These are phyloP conservation scores for Neopelma chrysocephalum DNA, from an alignment of 2,797 vertebrate genomes.

Conservation along the genomic window DNA sequence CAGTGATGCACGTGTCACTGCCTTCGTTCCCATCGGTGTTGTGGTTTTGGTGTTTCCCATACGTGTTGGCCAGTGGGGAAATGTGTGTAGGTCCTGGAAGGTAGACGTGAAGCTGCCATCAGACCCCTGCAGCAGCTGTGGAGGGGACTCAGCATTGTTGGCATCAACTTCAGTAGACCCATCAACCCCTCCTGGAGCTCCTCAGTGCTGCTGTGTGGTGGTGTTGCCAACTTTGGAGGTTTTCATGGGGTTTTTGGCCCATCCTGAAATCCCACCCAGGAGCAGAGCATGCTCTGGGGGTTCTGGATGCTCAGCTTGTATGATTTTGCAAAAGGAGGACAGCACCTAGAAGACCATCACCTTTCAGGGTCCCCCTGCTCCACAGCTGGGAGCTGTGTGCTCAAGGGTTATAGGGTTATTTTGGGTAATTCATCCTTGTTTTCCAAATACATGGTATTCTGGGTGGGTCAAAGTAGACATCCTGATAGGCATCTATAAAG, in stretches of 20 bases:
- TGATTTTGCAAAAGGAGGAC: background rate
- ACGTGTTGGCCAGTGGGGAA: fast-evolving
- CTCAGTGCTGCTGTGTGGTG: fast-evolving
- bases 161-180: fast-evolving
- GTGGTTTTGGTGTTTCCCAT: background rate
- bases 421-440: background rate
- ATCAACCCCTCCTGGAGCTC: background rate
- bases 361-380: background rate
- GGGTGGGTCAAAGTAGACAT: background rate
- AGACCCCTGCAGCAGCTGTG: background rate
- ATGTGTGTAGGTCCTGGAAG: background rate
- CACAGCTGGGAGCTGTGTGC: background rate
- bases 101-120: background rate
- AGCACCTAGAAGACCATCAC: background rate
- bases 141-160: background rate
- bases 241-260: background rate
- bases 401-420: fast-evolving
- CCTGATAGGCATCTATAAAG: background rate
- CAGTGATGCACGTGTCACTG: background rate
- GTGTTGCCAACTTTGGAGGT: background rate
- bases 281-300: background rate
- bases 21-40: fast-evolving
- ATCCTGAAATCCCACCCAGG: background rate
- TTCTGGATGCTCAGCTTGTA: background rate
- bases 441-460: background rate